A percentile compares a stretch with the other conserved stretches of the same genome.
These are phyloP conservation scores for Bombus affinis DNA, from an alignment of 1,140 invertebrate species.

Conservation along the genomic window DNA sequence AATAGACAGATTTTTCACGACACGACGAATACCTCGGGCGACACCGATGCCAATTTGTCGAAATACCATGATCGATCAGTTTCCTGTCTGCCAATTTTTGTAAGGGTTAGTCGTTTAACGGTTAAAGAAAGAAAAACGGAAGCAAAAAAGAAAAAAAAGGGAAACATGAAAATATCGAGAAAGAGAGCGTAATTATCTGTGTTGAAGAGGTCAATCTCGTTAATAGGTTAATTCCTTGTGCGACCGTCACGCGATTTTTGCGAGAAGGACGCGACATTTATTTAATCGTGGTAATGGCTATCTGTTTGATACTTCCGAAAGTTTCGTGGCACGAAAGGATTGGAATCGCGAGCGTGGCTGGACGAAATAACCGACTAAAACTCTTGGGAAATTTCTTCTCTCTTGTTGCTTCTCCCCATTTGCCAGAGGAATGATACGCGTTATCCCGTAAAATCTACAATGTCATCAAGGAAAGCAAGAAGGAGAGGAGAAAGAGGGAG, in stretches of 20 bases:
- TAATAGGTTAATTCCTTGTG: constrained; percentile 53
- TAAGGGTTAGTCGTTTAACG: neutral
- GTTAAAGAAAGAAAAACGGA: neutral
- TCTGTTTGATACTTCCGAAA: constrained; percentile 17
- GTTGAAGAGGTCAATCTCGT: constrained; percentile 48
- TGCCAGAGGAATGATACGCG: neutral
- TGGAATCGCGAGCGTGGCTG: neutral
- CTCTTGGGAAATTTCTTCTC: constrained; percentile 26
- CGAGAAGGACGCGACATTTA: constrained; percentile 46
- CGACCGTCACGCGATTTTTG: constrained; percentile 46
- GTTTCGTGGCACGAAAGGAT: neutral
- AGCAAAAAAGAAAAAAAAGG: no score
- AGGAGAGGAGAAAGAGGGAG: no score
- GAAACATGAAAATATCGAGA: neutral
- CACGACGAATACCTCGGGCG: neutral
- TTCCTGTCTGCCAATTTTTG: neutral
- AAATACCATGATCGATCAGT: neutral
- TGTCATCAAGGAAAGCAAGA: neutral
- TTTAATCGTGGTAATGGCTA: constrained; percentile 44
- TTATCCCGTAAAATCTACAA: neutral
- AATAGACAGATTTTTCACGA: neutral
- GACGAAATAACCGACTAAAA: no score
- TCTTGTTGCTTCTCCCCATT: neutral
- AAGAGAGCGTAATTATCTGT: constrained; percentile 11
- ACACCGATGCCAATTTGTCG: neutral